Evolutionary conservation across 2,797 vertebrate species (phyloP).

Genomic region (Sebastes trivittatus): DNA sequence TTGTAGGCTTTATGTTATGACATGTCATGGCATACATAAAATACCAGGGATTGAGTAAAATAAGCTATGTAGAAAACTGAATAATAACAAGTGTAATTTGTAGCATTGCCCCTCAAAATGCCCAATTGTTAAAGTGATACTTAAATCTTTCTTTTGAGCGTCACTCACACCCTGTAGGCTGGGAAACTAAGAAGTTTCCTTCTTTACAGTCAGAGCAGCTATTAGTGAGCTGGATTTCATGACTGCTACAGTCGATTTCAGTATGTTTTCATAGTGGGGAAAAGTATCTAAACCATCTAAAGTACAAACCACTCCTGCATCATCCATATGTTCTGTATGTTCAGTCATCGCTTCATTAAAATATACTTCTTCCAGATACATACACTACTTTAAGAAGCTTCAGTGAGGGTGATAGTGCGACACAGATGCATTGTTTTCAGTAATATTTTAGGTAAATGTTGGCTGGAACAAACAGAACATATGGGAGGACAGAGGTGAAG

Average conservation of each 20-base stretch:
- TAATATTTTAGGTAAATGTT: neutral
- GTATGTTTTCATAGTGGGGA: neutral
- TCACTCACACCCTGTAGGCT: neutral
- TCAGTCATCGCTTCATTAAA: neutral
- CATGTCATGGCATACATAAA: neutral
- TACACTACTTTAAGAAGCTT: neutral
- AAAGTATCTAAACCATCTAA: neutral
- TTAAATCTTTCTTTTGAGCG: neutral
- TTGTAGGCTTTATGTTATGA: constrained; percentile 11
- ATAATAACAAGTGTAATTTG: constrained; percentile 8
- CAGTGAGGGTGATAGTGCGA: neutral
- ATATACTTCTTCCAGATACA: neutral
- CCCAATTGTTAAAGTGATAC: neutral
- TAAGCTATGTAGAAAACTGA: constrained; percentile 63
- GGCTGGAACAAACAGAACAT: neutral
- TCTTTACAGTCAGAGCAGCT: constrained; percentile 9
- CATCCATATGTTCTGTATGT: neutral
- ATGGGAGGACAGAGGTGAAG: neutral
- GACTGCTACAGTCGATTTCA: neutral
- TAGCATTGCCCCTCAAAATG: constrained; percentile 18
- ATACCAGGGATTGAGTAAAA: constrained; percentile 57
- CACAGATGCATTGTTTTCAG: neutral
- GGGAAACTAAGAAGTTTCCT: constrained; percentile 3
- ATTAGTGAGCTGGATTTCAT: neutral
- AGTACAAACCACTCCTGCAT: neutral